Percentiles rank a stretch among this genome's conserved stretches.
These are phyloP conservation scores for Chironomus tentans DNA, from an alignment of 2,888 invertebrate genomes.

Conservation along the genomic window DNA sequence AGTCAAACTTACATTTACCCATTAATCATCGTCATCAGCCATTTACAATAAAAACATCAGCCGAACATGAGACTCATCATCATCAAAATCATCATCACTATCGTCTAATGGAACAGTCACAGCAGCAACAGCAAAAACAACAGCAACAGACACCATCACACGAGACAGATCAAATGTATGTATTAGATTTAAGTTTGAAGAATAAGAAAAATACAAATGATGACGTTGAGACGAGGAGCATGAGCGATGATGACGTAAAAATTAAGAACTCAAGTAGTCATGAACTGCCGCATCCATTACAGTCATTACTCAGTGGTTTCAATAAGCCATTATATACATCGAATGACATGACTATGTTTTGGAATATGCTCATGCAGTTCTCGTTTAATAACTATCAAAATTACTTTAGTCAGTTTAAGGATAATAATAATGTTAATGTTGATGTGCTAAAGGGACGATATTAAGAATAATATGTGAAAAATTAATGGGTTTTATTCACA, in stretches of 20 bases:
- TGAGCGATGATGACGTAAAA: slow-evolving; percentile 22
- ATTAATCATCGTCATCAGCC: slow-evolving; percentile 8
- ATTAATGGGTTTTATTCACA: no score
- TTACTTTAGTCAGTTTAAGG: slow-evolving; percentile 12
- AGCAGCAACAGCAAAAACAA: slow-evolving; percentile 6
- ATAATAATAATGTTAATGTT: not conserved
- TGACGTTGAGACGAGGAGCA: not conserved
- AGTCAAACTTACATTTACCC: not conserved
- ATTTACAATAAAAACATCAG: not conserved
- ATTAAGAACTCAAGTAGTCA: slow-evolving; percentile 3
- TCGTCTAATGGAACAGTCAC: not conserved
- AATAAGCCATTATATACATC: slow-evolving; percentile 24
- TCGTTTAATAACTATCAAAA: slow-evolving; percentile 22
- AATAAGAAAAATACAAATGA: not conserved
- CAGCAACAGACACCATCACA: slow-evolving; percentile 3
- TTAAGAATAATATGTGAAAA: not conserved
- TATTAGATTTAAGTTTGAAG: slow-evolving; percentile 22
- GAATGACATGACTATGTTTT: slow-evolving; percentile 20
- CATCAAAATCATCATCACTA: slow-evolving; percentile 9
- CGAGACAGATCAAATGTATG: slow-evolving; percentile 12
- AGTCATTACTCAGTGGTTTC: slow-evolving; percentile 1
- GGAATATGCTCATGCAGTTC: slow-evolving; percentile 22
- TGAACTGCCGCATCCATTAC: slow-evolving; percentile 10
- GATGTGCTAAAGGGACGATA: slow-evolving; percentile 20
- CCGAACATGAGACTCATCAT: slow-evolving; percentile 3